Evolutionary conservation across 2,797 vertebrate genomes (phyloP).

Genomic region (Melopsittacus undulatus): DNA sequence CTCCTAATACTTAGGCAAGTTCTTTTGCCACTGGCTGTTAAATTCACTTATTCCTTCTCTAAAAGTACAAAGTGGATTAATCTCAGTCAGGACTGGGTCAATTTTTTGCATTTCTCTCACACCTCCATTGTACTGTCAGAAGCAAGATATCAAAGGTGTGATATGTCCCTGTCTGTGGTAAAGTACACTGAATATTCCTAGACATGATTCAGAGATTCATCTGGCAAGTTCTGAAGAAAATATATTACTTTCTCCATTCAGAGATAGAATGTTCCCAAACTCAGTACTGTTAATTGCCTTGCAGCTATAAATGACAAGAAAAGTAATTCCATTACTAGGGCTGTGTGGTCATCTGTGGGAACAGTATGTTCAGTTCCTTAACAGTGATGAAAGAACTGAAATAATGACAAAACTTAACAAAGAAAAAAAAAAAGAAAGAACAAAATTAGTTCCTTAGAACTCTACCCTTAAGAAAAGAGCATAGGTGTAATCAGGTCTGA

Average conservation of each 20-base stretch:
- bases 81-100: not conserved
- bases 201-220: not conserved
- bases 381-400: not conserved
- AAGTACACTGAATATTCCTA: not conserved
- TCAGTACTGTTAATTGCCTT: not conserved
- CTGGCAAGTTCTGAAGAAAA: not conserved
- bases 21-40: not conserved
- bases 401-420: not conserved
- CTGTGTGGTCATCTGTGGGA: conserved; percentile 2
- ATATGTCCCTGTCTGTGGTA: not conserved
- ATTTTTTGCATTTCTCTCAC: not conserved
- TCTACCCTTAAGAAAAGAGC: not conserved
- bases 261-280: not conserved
- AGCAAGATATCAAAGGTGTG: not conserved
- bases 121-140: not conserved
- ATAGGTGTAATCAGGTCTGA: not conserved
- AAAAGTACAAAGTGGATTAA: not conserved
- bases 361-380: conserved; percentile 6
- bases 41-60: not conserved
- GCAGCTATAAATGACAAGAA: not conserved
- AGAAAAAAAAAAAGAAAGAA: not conserved
- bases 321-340: not conserved
- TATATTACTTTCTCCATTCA: not conserved
- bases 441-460: not conserved
- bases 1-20: not conserved